These are phyloP conservation scores for Hydra vulgaris DNA, from an alignment of 30 jellyfish, hydroid and myxozoan genomes.

Conservation along the genomic window DNA sequence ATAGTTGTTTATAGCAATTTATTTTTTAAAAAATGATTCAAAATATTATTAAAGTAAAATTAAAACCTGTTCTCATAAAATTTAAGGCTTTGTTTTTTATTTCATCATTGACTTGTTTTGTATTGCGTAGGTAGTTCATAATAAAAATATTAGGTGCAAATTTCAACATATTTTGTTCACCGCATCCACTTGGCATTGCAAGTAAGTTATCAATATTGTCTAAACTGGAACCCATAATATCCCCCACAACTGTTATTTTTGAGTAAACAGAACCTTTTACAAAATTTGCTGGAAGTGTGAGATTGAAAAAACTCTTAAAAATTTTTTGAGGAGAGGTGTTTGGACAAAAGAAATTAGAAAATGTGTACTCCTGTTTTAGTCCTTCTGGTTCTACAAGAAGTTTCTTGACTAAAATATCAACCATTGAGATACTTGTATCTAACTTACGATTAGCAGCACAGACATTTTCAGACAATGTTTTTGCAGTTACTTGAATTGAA, in stretches of 20 bases:
- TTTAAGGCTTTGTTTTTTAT: conserved; percentile 42
- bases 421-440: conserved; percentile 29
- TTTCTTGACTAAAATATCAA: conserved; percentile 53
- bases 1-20: no score
- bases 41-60: no score
- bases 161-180: conserved; percentile 78
- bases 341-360: conserved; percentile 62
- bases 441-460: conserved; percentile 36
- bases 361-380: conserved; percentile 57
- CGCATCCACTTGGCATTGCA: conserved; percentile 86
- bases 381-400: conserved; percentile 91
- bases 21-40: neutral
- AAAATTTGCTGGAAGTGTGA: conserved; percentile 33
- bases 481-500: conserved; percentile 52
- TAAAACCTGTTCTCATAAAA: conserved; percentile 51
- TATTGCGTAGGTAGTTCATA: conserved; percentile 45
- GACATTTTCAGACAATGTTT: conserved; percentile 44
- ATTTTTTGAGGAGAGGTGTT: conserved; percentile 24
- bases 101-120: conserved; percentile 43
- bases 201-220: conserved; percentile 50
- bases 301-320: conserved; percentile 19
- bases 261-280: conserved; percentile 58
- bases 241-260: conserved; percentile 40
- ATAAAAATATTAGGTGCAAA: conserved; percentile 75
- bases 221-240: conserved; percentile 66